Evolutionary conservation across 2,113 vertebrate species (phyloP).

Genomic region (Sprattus sprattus): DNA sequence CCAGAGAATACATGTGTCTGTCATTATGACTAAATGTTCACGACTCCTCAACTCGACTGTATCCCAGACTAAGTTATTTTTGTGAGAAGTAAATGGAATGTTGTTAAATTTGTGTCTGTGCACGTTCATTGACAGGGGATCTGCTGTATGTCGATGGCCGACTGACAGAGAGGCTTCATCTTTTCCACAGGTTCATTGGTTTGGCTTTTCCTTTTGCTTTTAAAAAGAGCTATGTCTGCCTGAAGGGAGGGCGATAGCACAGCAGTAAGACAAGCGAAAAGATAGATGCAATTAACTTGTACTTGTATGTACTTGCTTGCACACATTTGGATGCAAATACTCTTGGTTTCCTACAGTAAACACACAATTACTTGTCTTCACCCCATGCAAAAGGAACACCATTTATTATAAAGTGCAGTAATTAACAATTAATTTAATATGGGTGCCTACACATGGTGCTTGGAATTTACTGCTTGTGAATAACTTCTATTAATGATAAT

Average conservation of each 20-base stretch:
- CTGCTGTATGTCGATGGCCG: neutral
- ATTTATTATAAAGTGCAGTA: too few species aligned
- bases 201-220: neutral
- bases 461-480: neutral
- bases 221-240: neutral
- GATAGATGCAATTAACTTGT: neutral
- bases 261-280: neutral
- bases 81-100: neutral
- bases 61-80: neutral
- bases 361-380: neutral
- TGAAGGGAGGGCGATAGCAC: neutral
- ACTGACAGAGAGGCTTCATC: neutral
- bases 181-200: neutral
- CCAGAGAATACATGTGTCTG: neutral
- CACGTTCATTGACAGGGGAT: neutral
- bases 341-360: neutral
- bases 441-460: neutral
- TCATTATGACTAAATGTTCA: neutral
- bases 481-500: neutral
- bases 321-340: neutral
- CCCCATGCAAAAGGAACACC: neutral
- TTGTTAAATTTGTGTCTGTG: neutral
- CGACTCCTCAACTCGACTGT: neutral
- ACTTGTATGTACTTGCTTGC: neutral
- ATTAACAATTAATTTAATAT: neutral